Base-by-base conservation (phyloP, 1,140 invertebrate species). In the Mya arenaria region DNA sequence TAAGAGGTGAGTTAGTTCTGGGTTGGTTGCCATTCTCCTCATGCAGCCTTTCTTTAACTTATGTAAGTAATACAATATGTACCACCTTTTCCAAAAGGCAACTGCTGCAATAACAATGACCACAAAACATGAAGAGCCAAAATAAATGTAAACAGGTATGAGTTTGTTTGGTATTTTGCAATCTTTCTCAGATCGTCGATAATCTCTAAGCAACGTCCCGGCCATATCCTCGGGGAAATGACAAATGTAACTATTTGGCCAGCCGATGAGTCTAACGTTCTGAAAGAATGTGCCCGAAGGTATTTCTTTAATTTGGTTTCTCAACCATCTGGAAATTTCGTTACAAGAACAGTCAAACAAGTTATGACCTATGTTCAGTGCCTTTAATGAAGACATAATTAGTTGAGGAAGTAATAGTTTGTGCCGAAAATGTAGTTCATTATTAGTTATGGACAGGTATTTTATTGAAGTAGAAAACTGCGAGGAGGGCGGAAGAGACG, bases 81-180 rank as follows among this genome's bases (percentile, higher is more conserved):
- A 74, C 71, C 71, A 74, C 17, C 52, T 36, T 4, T 74, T 74
- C 56, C 71, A 39, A 25, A 39, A 74, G 17, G 15, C 19, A 1
- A 60, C 4, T 60, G 34, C 6, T 6, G 34, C n/a, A 4, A 25
- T 2, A 1, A 60, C 19, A 41, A 4, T 1, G 23, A 60, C 58
- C 5, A 74, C 71, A 41, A 60, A 1, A 5, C 58, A 30, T 8
- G 25, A 74, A 13, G 48, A 60, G 3, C 52, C 71, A 23, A 60
- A 28, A 37, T 52, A 23, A 30, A 74, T 41, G 2, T 44, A 10
- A 23, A 36, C 52, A 13, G 60, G 17, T 13, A 60, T 23, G 19
- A 60, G 13, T 36, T 34, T 52, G 23, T 39, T 60, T 13, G 34
- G 6, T n/a, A 17, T 44, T 32, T 36, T 25, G 28, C 71, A 74